Evolutionary conservation across 2,113 vertebrate species (phyloP).

Genomic region (Crocuta crocuta): DNA sequence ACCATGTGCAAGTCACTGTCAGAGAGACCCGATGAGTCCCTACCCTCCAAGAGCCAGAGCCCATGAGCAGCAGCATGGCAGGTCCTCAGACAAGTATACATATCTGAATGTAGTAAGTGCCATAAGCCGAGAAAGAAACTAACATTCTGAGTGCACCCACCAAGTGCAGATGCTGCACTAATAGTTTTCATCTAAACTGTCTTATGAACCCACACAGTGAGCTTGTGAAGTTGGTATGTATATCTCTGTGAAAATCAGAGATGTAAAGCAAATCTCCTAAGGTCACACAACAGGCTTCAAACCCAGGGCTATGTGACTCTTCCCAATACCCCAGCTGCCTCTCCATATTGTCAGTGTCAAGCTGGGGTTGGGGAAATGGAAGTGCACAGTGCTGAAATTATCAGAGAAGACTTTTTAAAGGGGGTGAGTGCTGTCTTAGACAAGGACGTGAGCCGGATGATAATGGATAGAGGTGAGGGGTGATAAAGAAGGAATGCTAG

Average conservation of each 20-base stretch:
- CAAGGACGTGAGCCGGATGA: background rate
- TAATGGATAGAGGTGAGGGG: accelerated
- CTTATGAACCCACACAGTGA: background rate
- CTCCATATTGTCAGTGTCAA: background rate
- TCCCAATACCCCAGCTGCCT: background rate
- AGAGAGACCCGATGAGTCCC: background rate
- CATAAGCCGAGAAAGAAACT: background rate
- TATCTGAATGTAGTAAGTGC: background rate
- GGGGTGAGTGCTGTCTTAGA: background rate
- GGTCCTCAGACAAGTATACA: background rate
- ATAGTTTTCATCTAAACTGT: background rate
- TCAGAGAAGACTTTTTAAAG: background rate
- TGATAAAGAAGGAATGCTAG: background rate
- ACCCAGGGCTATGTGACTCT: background rate
- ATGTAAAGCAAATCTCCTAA: background rate
- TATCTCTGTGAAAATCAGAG: background rate
- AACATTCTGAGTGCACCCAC: background rate
- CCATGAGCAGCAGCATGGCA: background rate
- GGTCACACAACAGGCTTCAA: background rate
- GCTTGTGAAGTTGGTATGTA: background rate
- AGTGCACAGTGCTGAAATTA: background rate
- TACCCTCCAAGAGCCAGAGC: background rate
- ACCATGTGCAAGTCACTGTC: background rate
- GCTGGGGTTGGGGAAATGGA: background rate
- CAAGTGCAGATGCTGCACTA: background rate